Conservation (phyloP, 2,888 invertebrate species). For the Caenorhabditis drosophilae region DNA sequence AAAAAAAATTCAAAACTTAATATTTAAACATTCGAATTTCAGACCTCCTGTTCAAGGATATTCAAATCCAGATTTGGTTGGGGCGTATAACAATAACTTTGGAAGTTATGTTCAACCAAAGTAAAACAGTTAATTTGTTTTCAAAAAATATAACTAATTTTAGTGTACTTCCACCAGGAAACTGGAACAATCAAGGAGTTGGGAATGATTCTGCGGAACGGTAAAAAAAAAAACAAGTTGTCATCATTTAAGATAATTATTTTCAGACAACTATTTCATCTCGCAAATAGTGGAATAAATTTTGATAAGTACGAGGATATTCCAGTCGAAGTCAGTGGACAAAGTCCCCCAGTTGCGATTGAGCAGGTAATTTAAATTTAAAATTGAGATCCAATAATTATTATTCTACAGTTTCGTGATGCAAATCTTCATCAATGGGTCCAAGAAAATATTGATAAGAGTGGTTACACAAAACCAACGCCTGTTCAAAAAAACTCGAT, state of each 20-base stretch:
- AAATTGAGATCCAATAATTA: background rate
- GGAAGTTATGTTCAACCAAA: background rate
- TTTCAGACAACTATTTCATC: slow-evolving; percentile 70
- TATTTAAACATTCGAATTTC: too few relatives aligned
- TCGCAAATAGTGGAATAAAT: slow-evolving; percentile 93
- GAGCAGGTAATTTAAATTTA: slow-evolving; percentile 76
- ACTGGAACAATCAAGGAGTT: background rate
- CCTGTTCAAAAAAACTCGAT: slow-evolving; percentile 92
- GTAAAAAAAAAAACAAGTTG: too few relatives aligned
- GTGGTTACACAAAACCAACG: slow-evolving; percentile 71
- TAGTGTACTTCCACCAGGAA: too few relatives aligned
- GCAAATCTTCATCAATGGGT: slow-evolving; percentile 67
- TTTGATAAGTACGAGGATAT: slow-evolving; percentile 99
- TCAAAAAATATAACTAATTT: too few relatives aligned
- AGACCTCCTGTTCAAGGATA: too few relatives aligned
- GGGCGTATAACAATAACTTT: background rate
- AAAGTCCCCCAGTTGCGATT: slow-evolving; percentile 87
- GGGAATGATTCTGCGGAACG: slow-evolving; percentile 1
- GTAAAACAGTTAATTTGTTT: too few relatives aligned
- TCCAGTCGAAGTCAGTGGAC: slow-evolving; percentile 98
- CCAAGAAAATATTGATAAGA: slow-evolving; percentile 70
- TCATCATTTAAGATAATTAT: too few relatives aligned
- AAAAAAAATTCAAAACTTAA: too few relatives aligned
- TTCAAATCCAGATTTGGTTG: background rate
- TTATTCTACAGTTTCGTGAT: slow-evolving; percentile 63